phyloP scores from a whole-genome alignment of 2,797 vertebrate genomes.

The Setipinna tenuifilis region DNA sequence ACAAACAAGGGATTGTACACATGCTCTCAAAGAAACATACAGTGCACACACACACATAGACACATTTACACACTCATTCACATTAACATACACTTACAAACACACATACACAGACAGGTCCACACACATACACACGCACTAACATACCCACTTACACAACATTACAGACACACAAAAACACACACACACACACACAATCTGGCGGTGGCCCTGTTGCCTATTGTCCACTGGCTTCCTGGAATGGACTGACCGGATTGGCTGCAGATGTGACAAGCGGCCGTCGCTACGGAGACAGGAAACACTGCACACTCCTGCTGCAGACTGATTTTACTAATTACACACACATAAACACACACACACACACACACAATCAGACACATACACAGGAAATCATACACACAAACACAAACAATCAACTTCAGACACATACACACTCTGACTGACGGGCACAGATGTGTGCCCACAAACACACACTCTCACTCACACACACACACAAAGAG shows the following conservation, averaged over 20 bases:
- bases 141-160: neutral
- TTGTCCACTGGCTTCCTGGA: slow-evolving; percentile 42
- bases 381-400: neutral
- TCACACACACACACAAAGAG: too few relatives aligned
- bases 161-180: neutral
- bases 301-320: slow-evolving; percentile 9
- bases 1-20: neutral
- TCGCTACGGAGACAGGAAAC: slow-evolving; percentile 41
- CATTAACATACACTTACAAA: too few relatives aligned
- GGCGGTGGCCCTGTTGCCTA: neutral
- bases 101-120: too few relatives aligned
- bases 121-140: neutral
- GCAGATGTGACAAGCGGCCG: slow-evolving; percentile 46
- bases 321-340: slow-evolving; percentile 4
- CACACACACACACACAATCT: slow-evolving; percentile 10
- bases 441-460: neutral
- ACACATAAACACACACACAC: slow-evolving; percentile 13
- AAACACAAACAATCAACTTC: neutral
- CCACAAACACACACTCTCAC: too few relatives aligned
- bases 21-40: neutral
- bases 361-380: neutral
- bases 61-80: too few relatives aligned
- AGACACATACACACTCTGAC: neutral
- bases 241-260: slow-evolving; percentile 42
- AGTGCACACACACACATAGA: too few relatives aligned